Conservation (phyloP, 2,888 invertebrate genomes). For the Nephrotoma flavescens region DNA sequence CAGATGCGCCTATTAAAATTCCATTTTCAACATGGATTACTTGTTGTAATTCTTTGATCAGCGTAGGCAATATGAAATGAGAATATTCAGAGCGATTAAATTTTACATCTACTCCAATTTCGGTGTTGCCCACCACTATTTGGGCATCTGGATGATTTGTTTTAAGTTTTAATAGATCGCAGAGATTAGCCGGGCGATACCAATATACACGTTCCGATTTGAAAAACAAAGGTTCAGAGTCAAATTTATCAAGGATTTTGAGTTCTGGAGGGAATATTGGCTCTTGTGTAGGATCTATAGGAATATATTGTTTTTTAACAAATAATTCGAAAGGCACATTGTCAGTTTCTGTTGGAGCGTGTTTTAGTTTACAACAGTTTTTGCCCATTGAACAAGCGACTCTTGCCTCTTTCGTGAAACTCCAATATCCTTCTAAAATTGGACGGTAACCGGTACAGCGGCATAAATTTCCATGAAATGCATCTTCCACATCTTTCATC, state of each 20-base stretch:
- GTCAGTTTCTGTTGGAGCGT: conserved; percentile 7
- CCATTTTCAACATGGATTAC: conserved; percentile 39
- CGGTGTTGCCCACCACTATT: conserved; percentile 81
- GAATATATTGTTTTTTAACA: conserved; percentile 45
- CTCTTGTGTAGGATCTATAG: conserved; percentile 71
- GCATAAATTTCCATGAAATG: conserved; percentile 75
- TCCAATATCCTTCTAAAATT: conserved; percentile 79
- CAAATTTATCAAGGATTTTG: conserved; percentile 41
- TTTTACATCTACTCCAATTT: conserved; percentile 86
- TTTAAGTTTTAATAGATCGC: conserved; percentile 54
- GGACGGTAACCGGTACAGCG: conserved; percentile 91
- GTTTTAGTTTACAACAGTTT: conserved; percentile 43
- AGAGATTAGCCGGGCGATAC: conserved; percentile 59
- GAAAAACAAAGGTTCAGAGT: conserved; percentile 44
- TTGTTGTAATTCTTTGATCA: conserved; percentile 50
- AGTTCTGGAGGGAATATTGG: conserved; percentile 86
- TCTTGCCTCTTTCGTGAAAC: conserved; percentile 52
- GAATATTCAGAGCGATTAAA: conserved; percentile 72
- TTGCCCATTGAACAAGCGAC: conserved; percentile 43
- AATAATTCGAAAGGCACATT: conserved; percentile 24
- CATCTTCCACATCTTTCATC: conserved; percentile 60
- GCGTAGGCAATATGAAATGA: conserved; percentile 55
- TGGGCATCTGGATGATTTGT: conserved; percentile 48
- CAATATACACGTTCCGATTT: conserved; percentile 51
- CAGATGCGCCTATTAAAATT: conserved; percentile 62